Percentiles rank a stretch among this genome's conserved stretches.
These are phyloP conservation scores for Spilogale gracilis DNA, from an alignment of 2,113 vertebrate species.

Conservation along the genomic window DNA sequence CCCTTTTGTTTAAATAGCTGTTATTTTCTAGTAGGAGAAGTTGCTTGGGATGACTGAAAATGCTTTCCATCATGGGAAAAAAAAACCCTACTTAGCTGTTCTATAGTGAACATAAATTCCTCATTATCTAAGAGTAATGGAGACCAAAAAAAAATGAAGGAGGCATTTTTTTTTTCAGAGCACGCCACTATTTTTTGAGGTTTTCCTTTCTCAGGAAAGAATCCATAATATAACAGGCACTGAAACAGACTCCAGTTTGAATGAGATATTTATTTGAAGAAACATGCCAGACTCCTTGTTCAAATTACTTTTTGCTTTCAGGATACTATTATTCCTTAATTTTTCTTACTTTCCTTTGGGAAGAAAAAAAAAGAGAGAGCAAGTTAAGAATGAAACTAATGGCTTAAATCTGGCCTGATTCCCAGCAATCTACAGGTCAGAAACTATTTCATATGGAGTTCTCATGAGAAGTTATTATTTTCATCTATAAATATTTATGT, in stretches of 20 bases:
- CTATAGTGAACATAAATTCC: neutral
- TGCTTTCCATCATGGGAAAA: neutral
- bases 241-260: neutral
- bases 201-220: neutral
- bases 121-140: neutral
- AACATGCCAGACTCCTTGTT: neutral
- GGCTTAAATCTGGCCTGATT: neutral
- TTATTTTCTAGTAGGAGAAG: slow-evolving; percentile 32
- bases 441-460: slow-evolving; percentile 10
- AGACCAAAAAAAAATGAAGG: neutral
- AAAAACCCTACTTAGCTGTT: neutral
- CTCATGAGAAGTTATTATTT: neutral
- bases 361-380: neutral
- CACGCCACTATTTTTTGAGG: neutral
- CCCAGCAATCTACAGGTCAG: neutral
- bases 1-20: neutral
- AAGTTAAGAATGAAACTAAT: neutral
- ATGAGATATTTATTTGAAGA: slow-evolving; percentile 27
- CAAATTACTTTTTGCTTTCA: neutral
- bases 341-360: neutral
- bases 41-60: neutral
- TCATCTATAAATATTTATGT: neutral
- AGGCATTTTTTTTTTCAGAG: neutral
- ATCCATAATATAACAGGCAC: neutral
- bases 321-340: neutral